phyloP scores from a whole-genome alignment of 1,140 invertebrate species.

The Lanistes nyassanus region DNA sequence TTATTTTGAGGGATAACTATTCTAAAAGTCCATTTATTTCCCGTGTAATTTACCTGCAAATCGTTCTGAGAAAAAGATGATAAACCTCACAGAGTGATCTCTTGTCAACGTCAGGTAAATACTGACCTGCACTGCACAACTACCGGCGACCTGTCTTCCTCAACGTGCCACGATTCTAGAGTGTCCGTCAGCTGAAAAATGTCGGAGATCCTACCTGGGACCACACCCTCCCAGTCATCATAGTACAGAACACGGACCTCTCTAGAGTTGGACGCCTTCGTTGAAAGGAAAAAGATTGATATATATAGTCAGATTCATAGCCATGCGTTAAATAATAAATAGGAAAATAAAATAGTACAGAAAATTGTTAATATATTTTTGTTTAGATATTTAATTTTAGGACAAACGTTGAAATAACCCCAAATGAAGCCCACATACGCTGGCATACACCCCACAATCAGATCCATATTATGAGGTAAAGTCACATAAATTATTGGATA shows the following conservation, averaged over 20 bases:
- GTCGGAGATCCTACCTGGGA: slow-evolving; percentile 87
- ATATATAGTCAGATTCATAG: background rate
- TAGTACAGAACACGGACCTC: slow-evolving; percentile 4
- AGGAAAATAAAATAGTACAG: background rate
- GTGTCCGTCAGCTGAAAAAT: slow-evolving; percentile 99
- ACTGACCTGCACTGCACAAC: too few species aligned
- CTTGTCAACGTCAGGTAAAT: too few species aligned
- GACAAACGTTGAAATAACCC: too few species aligned
- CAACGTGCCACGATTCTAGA: slow-evolving; percentile 80
- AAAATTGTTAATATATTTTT: background rate
- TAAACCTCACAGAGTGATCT: too few species aligned
- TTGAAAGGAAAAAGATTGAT: background rate
- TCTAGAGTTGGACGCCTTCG: background rate
- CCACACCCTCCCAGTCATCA: slow-evolving; percentile 78
- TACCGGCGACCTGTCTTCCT: too few species aligned
- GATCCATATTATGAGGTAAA: background rate
- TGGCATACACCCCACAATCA: background rate
- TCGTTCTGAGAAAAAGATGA: too few species aligned
- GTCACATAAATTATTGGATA: too few species aligned
- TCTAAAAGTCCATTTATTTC: too few species aligned
- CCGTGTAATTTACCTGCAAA: too few species aligned
- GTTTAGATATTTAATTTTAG: too few species aligned
- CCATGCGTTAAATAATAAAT: background rate
- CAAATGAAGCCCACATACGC: too few species aligned
- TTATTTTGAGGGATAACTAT: too few species aligned